Evolutionary conservation across 2,888 invertebrate species (phyloP).

Genomic region (Netelia fuscicornis): DNA sequence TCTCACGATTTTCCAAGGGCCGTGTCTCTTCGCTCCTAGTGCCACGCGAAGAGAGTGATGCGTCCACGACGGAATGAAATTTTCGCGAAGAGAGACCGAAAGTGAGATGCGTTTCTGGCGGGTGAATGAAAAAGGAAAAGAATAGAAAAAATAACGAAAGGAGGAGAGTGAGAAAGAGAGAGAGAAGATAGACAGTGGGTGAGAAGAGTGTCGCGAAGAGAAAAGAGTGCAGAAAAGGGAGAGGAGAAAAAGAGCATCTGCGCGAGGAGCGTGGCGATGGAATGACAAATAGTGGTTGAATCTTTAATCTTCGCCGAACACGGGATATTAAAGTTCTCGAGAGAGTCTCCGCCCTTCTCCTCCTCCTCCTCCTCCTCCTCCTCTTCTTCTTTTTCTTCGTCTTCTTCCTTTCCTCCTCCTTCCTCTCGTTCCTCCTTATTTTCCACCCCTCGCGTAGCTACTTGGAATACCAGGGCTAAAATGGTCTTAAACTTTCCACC

Average conservation of each 20-base stretch:
- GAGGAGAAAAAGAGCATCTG: conserved; percentile 55
- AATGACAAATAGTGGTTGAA: conserved; percentile 82
- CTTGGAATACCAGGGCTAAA: conserved; percentile 75
- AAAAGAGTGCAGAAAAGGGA: conserved; percentile 24
- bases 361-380: background rate
- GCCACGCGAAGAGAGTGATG: conserved; percentile 7
- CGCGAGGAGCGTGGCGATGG: conserved; percentile 74
- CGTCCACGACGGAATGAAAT: conserved; percentile 47
- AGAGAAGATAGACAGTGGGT: background rate
- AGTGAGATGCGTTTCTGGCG: conserved; percentile 1
- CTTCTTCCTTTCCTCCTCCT: background rate
- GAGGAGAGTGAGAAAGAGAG: background rate
- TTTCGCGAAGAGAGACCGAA: conserved; percentile 25
- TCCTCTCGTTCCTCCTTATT: conserved; percentile 15
- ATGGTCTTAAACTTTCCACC: conserved; percentile 75
- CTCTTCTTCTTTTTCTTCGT: background rate
- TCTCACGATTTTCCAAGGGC: conserved; percentile 43
- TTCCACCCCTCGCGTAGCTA: conserved; percentile 68
- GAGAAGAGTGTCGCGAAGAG: conserved; percentile 22
- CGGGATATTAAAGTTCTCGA: conserved; percentile 81
- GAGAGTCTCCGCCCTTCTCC: conserved; percentile 64
- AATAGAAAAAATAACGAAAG: conserved; percentile 1
- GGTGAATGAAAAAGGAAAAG: conserved; percentile 10
- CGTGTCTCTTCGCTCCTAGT: background rate
- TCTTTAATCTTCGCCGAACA: conserved; percentile 80